Conservation (phyloP, 2,113 vertebrate species). For the Vireo altiloquus region DNA sequence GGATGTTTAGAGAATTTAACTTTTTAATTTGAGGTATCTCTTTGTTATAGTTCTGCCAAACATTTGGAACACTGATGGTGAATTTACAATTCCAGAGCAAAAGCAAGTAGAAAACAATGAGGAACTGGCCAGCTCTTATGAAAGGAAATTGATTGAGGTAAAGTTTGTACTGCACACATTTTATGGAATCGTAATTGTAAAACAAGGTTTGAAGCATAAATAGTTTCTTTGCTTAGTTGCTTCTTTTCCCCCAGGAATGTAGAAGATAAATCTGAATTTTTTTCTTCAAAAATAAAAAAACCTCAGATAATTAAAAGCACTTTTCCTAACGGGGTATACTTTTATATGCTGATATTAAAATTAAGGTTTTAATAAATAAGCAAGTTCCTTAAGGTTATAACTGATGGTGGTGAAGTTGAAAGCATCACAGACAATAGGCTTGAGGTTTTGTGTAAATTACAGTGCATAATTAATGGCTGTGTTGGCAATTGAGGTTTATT, state of each 20-base stretch:
- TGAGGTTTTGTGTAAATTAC: not conserved
- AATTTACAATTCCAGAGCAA: conserved; percentile 78
- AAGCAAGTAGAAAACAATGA: conserved; percentile 86
- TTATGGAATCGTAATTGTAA: not conserved
- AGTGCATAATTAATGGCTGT: not conserved
- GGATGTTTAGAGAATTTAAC: not conserved
- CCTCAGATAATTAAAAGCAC: not conserved
- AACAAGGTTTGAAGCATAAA: not conserved
- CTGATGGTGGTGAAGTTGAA: not conserved
- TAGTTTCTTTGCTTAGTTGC: not conserved
- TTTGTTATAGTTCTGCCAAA: conserved; percentile 68
- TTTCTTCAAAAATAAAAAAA: not conserved
- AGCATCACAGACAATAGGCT: not conserved
- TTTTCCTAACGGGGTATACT: not conserved
- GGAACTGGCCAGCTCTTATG: conserved; percentile 89
- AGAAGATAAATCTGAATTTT: not conserved
- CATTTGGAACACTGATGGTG: conserved; percentile 78
- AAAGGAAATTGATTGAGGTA: conserved; percentile 98
- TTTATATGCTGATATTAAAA: not conserved
- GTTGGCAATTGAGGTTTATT: not conserved
- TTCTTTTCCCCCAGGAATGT: not conserved
- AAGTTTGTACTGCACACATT: not conserved
- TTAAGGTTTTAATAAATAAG: not conserved
- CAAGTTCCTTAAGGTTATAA: not conserved
- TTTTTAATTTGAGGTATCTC: not conserved